Base-by-base conservation (phyloP, 2,113 vertebrate genomes). In the Xyrauchen texanus region DNA sequence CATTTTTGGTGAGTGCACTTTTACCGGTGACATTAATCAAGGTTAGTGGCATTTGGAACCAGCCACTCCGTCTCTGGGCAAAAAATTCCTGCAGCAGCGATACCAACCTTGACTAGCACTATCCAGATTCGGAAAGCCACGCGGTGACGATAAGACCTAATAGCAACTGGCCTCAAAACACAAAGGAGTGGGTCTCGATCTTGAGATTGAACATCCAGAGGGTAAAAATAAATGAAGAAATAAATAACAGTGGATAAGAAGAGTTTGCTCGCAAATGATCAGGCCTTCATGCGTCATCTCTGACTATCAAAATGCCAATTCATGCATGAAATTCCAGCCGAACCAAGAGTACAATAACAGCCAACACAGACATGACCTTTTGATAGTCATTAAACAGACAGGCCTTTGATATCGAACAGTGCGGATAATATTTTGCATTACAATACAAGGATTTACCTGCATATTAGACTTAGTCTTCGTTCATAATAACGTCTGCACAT, bases 11-110 rank as follows among this genome's bases (percentile, higher is more conserved):
- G 21, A 10, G 67, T 34, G n/a, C 63, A 73, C 71, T 80, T 80
- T 85, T 47, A 68, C 57, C n/a, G 58, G 66, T 87, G 85, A 87
- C 85, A 85, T 85, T 82, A 87, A 72, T 83, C 83, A 80, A 76
- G 85, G 81, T 85, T 75, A 77, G 61, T 82, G 85, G 82, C 83
- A 87, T 87, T 87, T 85, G 77, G 77, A 83, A 68, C 21, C 61
- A 8, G 81, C 77, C 79, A 85, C 66, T 78, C 69, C 62, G 57
- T 84, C 83, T 69, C 60, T 57, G 34, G 78, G 73, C 78, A 68
- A 76, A 46, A 46, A 80, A 71, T 64, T 68, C 74, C 61, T 52
- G 63, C 72, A 70, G 66, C 72, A 72, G 77, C 13, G 70, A 81
- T 78, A 64, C 81, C 21, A 71, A 68, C 79, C 76, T 63, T 84